These are phyloP conservation scores for Buteo buteo DNA, from an alignment of 2,113 vertebrate species.

Conservation along the genomic window DNA sequence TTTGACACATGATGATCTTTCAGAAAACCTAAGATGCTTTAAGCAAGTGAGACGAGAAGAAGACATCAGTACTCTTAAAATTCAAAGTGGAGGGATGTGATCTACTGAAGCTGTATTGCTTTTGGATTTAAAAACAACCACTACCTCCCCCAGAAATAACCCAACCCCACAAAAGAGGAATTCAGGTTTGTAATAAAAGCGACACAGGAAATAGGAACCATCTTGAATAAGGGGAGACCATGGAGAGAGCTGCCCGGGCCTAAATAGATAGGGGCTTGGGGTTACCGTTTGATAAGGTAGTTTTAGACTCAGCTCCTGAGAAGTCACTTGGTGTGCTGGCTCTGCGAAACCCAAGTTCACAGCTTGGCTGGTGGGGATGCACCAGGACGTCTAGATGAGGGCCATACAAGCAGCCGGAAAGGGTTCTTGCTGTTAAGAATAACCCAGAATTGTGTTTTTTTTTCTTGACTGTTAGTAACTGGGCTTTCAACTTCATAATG, in stretches of 20 bases:
- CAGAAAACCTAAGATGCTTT: not conserved
- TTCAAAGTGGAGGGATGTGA: not conserved
- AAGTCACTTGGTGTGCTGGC: not conserved
- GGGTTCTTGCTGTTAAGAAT: not conserved
- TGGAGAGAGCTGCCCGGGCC: not conserved
- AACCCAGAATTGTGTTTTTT: accelerated
- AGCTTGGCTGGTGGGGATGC: not conserved
- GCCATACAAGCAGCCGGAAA: not conserved
- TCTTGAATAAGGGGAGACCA: not conserved
- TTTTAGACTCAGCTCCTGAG: not conserved
- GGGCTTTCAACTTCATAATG: not conserved
- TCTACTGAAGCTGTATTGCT: not conserved
- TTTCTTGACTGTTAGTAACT: not conserved
- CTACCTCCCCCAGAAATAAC: not conserved
- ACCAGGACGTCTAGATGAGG: not conserved
- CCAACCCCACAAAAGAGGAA: not conserved
- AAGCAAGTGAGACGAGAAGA: not conserved
- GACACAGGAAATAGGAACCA: not conserved
- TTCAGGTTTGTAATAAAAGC: not conserved
- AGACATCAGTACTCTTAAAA: not conserved
- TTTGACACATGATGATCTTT: not conserved
- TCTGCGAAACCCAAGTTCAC: not conserved
- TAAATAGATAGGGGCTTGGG: not conserved
- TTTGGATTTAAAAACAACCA: not conserved
- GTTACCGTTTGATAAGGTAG: not conserved